Evolutionary conservation across 2,113 vertebrate genomes (phyloP).

Genomic region (Thinocorus orbignyianus): DNA sequence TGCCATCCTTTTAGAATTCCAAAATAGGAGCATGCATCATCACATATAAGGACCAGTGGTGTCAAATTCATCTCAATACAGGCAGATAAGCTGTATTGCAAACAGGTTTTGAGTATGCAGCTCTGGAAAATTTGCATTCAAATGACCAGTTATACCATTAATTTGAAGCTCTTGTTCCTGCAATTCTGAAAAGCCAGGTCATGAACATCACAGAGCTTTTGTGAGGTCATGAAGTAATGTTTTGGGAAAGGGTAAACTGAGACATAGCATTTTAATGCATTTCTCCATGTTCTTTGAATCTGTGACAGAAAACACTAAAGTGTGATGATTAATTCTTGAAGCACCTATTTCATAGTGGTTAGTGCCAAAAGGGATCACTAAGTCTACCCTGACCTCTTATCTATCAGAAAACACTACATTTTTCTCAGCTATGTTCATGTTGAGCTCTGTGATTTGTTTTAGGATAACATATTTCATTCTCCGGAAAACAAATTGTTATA

Average conservation of each 20-base stretch:
- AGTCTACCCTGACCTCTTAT: not conserved
- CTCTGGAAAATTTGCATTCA: conserved; percentile 42
- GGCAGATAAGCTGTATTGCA: not conserved
- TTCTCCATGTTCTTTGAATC: not conserved
- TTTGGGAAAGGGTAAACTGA: not conserved
- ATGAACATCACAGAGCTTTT: not conserved
- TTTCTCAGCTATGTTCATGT: not conserved
- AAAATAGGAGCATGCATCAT: not conserved
- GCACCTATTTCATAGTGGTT: not conserved
- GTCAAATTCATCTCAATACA: conserved; percentile 21
- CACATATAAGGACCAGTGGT: conserved; percentile 22
- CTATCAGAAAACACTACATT: not conserved
- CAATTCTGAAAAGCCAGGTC: conserved; percentile 16
- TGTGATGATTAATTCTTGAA: not conserved
- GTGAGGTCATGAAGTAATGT: not conserved
- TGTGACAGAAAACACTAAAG: not conserved
- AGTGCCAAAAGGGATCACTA: not conserved
- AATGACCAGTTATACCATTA: conserved; percentile 12
- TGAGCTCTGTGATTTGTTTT: not conserved
- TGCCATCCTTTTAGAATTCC: conserved; percentile 1
- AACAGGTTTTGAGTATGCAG: conserved; percentile 19
- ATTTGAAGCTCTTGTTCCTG: conserved; percentile 14
- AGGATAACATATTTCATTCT: not conserved
- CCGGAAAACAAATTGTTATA: not conserved
- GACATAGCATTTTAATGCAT: not conserved